Conservation (phyloP, 2,888 invertebrate species). For the Melieria picta region DNA sequence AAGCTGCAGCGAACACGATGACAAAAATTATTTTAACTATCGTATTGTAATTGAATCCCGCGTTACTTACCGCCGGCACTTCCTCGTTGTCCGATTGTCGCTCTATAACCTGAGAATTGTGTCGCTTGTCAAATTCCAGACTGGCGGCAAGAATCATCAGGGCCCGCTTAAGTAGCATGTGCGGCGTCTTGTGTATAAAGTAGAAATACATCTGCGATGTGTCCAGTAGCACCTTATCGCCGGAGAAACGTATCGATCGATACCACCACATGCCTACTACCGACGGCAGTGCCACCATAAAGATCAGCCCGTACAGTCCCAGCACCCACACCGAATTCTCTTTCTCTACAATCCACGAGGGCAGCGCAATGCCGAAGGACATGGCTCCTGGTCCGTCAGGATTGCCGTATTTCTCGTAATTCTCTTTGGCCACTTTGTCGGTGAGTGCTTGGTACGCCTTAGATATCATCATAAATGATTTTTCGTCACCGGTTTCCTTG, state of each 20-base stretch:
- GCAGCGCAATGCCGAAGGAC: constrained; percentile 98
- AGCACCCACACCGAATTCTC: constrained; percentile 99
- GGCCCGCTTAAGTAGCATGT: constrained; percentile 93
- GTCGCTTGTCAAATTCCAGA: constrained; percentile 92
- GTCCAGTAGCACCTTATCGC: constrained; percentile 94
- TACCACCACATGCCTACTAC: constrained; percentile 99
- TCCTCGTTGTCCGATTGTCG: constrained; percentile 94
- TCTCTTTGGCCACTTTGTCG: constrained; percentile 95
- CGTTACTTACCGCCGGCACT: constrained; percentile 80
- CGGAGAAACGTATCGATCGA: constrained; percentile 94
- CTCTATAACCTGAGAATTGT: constrained; percentile 94
- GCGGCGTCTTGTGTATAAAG: constrained; percentile 95
- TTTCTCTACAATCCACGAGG: constrained; percentile 99
- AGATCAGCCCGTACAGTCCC: constrained; percentile 93
- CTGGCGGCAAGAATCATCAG: constrained; percentile 97
- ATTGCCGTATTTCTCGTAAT: constrained; percentile 99
- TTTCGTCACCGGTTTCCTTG: constrained; percentile 96
- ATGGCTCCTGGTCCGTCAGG: constrained; percentile 99
- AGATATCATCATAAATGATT: constrained; percentile 96
- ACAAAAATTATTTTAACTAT: background rate
- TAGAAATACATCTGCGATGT: constrained; percentile 97
- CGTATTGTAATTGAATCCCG: background rate
- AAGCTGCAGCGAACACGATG: constrained; percentile 70
- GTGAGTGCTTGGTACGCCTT: constrained; percentile 94
- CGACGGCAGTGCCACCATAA: constrained; percentile 95